These are phyloP conservation scores for Agapostemon virescens DNA, from an alignment of 2,888 invertebrate genomes.

Conservation along the genomic window DNA sequence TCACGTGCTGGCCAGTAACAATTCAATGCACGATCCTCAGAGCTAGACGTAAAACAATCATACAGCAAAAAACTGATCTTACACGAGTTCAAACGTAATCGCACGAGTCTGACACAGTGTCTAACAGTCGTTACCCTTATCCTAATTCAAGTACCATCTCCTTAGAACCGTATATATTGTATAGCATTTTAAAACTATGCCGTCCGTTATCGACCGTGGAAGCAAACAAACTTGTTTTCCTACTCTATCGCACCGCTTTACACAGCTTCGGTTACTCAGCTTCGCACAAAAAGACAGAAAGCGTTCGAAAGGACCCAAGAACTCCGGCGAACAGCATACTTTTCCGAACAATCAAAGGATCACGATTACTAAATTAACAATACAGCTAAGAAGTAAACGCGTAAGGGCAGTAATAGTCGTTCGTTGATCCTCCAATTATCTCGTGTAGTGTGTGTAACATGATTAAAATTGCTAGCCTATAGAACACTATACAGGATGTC, in stretches of 20 bases:
- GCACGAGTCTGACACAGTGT: background rate
- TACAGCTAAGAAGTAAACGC: background rate
- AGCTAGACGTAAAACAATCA: background rate
- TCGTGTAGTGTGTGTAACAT: constrained; percentile 4
- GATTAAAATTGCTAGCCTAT: background rate
- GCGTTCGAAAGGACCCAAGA: background rate
- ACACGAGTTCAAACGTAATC: background rate
- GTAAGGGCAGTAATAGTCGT: constrained; percentile 3
- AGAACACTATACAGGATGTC: background rate
- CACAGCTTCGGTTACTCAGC: background rate
- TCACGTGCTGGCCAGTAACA: constrained; percentile 11
- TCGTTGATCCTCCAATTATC: constrained; percentile 8
- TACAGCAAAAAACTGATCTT: background rate
- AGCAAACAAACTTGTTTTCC: background rate
- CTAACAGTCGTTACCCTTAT: background rate
- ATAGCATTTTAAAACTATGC: constrained; percentile 1
- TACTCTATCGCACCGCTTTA: background rate
- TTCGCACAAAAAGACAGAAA: background rate
- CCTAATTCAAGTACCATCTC: constrained; percentile 3
- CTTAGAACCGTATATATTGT: constrained; percentile 5
- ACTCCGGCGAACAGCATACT: background rate
- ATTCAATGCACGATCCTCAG: constrained; percentile 5
- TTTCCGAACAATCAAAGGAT: background rate
- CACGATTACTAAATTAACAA: background rate
- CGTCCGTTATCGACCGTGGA: background rate